phyloP scores from a whole-genome alignment of 2,797 vertebrate genomes.

The Limnodromus scolopaceus region DNA sequence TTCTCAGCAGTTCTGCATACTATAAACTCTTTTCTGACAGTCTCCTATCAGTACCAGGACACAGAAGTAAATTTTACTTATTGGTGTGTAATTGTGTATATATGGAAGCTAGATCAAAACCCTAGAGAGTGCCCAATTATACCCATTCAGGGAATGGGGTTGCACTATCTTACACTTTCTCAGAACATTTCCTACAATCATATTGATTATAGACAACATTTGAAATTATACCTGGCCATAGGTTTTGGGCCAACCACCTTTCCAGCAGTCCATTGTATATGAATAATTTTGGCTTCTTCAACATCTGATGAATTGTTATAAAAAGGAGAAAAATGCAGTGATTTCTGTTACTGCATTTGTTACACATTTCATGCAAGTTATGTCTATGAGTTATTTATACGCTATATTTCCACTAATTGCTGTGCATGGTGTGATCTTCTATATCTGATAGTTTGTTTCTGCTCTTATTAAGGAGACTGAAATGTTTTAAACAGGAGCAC shows the following conservation, averaged over 20 bases:
- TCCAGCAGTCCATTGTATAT: neutral
- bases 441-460: neutral
- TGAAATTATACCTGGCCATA: neutral
- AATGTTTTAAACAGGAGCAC: neutral
- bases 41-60: neutral
- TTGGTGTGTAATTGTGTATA: neutral
- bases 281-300: neutral
- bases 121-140: neutral
- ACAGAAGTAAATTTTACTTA: neutral
- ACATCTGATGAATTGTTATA: neutral
- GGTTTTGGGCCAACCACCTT: neutral
- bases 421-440: neutral
- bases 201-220: neutral
- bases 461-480: neutral
- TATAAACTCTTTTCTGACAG: neutral
- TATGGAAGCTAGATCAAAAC: neutral
- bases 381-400: neutral
- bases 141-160: neutral
- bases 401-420: neutral
- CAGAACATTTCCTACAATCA: neutral
- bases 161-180: neutral
- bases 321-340: neutral
- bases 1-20: neutral
- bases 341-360: neutral
- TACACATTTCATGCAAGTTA: neutral